These are phyloP conservation scores for Aphaenogaster rudis DNA, from an alignment of 1,140 invertebrate species.

Conservation along the genomic window DNA sequence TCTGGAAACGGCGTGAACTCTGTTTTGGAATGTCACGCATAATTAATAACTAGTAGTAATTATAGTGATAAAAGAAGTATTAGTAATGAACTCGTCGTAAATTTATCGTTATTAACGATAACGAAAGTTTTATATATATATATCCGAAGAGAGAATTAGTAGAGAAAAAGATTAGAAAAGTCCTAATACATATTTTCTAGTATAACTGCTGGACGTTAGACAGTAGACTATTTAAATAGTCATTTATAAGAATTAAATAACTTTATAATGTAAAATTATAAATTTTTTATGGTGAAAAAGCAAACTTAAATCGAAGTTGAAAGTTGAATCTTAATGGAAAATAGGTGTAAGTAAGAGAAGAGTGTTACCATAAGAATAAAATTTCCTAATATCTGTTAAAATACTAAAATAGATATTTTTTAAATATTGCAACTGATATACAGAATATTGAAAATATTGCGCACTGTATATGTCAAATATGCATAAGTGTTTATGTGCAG, in stretches of 20 bases:
- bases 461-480: neutral
- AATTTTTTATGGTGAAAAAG: constrained; percentile 6
- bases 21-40: neutral
- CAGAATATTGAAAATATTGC: neutral
- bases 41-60: constrained; percentile 16
- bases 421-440: neutral
- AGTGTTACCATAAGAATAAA: neutral
- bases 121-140: neutral
- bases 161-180: neutral
- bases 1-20: neutral
- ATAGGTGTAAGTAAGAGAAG: neutral
- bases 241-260: neutral
- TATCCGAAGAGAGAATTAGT: neutral
- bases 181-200: neutral
- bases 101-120: neutral
- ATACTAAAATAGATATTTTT: neutral
- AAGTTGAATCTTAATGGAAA: neutral
- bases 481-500: neutral
- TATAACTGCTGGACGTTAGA: neutral
- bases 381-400: neutral
- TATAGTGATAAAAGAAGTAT: neutral
- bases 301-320: neutral
- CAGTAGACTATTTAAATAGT: neutral
- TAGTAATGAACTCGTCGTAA: neutral
- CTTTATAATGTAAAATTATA: neutral